These are phyloP conservation scores for Nemapogon koenigi DNA, from an alignment of 2,888 invertebrate species.

Conservation along the genomic window DNA sequence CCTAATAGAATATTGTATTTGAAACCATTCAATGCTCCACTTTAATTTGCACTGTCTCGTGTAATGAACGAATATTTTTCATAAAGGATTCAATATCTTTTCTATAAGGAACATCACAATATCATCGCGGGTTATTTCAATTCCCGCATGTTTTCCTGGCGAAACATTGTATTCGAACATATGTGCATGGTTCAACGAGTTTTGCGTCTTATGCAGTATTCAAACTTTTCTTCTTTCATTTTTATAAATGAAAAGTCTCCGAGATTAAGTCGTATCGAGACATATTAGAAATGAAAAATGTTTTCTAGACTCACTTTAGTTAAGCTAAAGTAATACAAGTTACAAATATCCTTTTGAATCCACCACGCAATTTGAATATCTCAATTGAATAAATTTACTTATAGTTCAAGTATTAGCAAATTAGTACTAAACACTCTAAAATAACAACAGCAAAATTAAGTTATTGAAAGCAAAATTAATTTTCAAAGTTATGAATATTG, in stretches of 20 bases:
- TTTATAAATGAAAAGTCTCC: too few relatives aligned
- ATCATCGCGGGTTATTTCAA: conserved; percentile 9
- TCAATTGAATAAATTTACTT: too few relatives aligned
- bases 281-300: too few relatives aligned
- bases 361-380: too few relatives aligned
- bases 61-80: neutral
- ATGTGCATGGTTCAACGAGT: conserved; percentile 49
- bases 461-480: neutral
- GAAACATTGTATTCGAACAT: conserved; percentile 36
- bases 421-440: neutral
- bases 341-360: too few relatives aligned
- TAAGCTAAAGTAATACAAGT: too few relatives aligned
- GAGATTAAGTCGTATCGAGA: too few relatives aligned
- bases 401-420: neutral
- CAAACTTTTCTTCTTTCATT: conserved; percentile 8
- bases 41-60: neutral
- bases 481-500: conserved; percentile 4
- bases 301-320: too few relatives aligned
- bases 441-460: neutral
- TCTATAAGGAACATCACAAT: conserved; percentile 22
- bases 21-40: too few relatives aligned
- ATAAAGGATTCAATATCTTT: conserved; percentile 38
- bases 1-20: too few relatives aligned
- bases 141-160: conserved; percentile 18
- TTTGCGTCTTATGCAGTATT: conserved; percentile 37